Percentiles rank a stretch among this genome's conserved stretches.
phyloP scores from a whole-genome alignment of 2,113 vertebrate genomes.

The Prolemur simus region DNA sequence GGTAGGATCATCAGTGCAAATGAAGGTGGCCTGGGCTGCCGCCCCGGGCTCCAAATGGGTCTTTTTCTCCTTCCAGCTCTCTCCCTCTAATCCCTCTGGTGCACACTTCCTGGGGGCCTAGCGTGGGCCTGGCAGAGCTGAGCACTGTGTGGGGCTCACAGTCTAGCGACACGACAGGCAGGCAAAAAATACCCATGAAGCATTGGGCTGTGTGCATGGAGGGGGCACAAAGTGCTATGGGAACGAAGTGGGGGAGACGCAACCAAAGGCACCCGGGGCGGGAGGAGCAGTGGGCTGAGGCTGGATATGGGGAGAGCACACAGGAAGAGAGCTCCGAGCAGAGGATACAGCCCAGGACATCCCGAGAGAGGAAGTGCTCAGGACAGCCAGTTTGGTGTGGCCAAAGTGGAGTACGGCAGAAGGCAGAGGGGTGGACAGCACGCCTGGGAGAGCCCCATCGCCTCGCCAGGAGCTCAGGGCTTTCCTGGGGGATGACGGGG shows the following conservation, averaged over 20 bases:
- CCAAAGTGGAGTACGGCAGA: neutral
- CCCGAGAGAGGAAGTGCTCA: fast-evolving
- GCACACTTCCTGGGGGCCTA: neutral
- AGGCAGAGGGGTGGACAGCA: neutral
- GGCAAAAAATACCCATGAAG: neutral
- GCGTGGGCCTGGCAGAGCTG: neutral
- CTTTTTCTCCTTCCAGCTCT: neutral
- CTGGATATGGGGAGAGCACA: fast-evolving
- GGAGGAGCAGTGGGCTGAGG: neutral
- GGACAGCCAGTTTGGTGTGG: neutral
- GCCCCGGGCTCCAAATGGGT: neutral
- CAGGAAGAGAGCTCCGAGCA: neutral
- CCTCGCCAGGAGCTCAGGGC: neutral
- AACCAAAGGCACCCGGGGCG: neutral
- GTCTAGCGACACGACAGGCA: neutral
- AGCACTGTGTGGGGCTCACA: neutral
- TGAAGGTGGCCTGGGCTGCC: neutral
- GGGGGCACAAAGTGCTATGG: neutral
- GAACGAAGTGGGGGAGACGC: too few species aligned
- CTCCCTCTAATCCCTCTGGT: neutral
- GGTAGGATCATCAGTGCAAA: neutral
- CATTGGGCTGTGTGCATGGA: neutral
- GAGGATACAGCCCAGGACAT: neutral
- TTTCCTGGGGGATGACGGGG: neutral
- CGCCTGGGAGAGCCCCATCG: neutral